Evolutionary conservation across 2,797 vertebrate genomes (phyloP), one percentile per base, ranked within the genome.

Genomic region (Gila robusta): DNA sequence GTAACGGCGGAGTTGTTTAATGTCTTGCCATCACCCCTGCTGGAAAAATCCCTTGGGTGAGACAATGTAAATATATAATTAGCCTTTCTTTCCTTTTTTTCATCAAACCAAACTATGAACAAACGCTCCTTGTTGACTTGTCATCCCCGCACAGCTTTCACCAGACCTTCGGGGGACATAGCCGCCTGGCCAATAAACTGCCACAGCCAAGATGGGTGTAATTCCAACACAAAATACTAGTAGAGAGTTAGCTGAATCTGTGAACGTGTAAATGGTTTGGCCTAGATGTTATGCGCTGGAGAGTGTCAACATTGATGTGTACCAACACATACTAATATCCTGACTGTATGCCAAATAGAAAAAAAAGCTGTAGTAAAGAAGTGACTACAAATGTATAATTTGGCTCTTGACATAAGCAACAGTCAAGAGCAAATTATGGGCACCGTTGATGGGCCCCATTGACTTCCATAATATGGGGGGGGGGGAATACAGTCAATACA

Each of bases 21-120:
- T 95, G 94, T 95, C 92, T 93, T 95, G 94, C 95, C 95, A 96
- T 95, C 92, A 90, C 93, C 95, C 93, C 95, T 92, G 94, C 93
- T 93, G 94, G 94, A 95, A 95, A 94, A 92, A 92, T 93, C 93
- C 94, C 88, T 92, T 92, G 93, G 93, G 92, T 91, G 54, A 41
- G 80, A 90, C 91, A 87, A 93, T 92, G 93, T 93, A 93, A 94
- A 95, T 94, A 93, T 93, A 94, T 92, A 94, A 94, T 93, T 93
- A 93, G 92, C 91, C 62, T 90, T 93, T 94, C 94, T 93, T 85
- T 88, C 77, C 59, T 84, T 89, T 79, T 86, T 73, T 85, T 39
- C 81, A 86, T 84, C 77, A 82, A 84, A 86, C 89, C 88, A 90
- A 93, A 92, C 94, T 89, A 91, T 78, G 90, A 94, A 94, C 93